Conservation (phyloP, 2,797 vertebrate species). For the Poecilia picta region DNA sequence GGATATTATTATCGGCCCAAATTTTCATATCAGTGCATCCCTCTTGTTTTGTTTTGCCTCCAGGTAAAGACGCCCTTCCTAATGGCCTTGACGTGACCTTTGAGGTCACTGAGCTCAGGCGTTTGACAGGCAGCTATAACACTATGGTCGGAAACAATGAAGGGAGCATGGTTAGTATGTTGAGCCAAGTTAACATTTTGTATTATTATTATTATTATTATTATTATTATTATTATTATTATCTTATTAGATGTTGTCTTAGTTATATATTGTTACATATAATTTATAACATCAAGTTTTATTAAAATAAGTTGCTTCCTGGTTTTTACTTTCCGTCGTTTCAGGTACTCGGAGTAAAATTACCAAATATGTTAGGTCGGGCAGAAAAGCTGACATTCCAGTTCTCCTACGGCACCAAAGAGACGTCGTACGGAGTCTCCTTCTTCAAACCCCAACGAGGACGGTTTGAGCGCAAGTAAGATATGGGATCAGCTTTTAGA, state of each 20-base stretch:
- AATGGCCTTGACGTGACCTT: constrained; percentile 97
- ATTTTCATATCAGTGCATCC: no score
- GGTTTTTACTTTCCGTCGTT: neutral
- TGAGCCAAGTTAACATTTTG: neutral
- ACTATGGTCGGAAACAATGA: constrained; percentile 99
- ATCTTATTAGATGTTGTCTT: no score
- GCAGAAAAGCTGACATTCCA: constrained; percentile 97
- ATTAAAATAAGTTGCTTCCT: neutral
- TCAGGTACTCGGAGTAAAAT: constrained; percentile 93
- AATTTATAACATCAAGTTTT: neutral
- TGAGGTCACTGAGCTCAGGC: constrained; percentile 91
- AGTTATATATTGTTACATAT: neutral
- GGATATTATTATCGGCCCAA: no score
- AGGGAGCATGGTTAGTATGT: constrained; percentile 92
- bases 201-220: neutral
- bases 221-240: neutral
- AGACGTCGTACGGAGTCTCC: constrained; percentile 95
- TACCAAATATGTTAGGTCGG: constrained; percentile 92
- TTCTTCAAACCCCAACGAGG: constrained; percentile 96
- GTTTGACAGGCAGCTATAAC: constrained; percentile 95
- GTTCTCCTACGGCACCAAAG: constrained; percentile 99
- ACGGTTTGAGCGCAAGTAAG: constrained; percentile 93
- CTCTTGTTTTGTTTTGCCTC: neutral
- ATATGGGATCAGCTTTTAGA: neutral
- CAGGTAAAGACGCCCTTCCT: constrained; percentile 93